Evolutionary conservation across 1,140 invertebrate species (phyloP), one percentile per base, ranked within the genome.

Genomic region (Liolophura sinensis): DNA sequence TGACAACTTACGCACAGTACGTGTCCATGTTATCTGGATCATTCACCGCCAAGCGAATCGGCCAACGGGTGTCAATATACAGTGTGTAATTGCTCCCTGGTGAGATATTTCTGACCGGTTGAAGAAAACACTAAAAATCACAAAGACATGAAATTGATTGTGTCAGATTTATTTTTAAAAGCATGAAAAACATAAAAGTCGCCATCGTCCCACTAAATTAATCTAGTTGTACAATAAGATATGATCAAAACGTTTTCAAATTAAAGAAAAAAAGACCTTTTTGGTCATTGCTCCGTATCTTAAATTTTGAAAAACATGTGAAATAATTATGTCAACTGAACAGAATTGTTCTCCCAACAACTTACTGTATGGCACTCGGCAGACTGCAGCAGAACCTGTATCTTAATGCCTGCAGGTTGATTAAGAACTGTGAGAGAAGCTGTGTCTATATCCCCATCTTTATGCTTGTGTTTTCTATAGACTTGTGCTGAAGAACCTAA

Each of bases 31-130:
- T 6, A 27, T 58, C 7, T 54, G 25, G 57, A 50, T 51, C 54
- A 57, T 48, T 49, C 1, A 76, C 51, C 14, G 63, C 63, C 1
- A 74, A 18, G 66, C 65, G 62, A 62, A 72, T 71, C 24, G 60
- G 62, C 75, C 75, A 76, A 48, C 75, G 50, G 47, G 75, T 65
- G 56, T 76, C 75, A 20, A 76, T 65, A 12, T 66, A 56, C 20
- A 74, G 48, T 15, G 73, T 67, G 60, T 73, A 74, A n/a, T 64
- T 68, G 24, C 54, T 65, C 14, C 25, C 57, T 0, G 52, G 25
- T 22, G 16, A 5, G 24, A 67, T 63, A 24, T 24, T 46, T 46
- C 20, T 56, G 25, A 56, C 63, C 47, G 55, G 27, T 20, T 69
- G 62, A 14, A 74, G 63, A 31, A 71, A 57, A 68, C 73, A 77